phyloP scores from a whole-genome alignment of 2,113 vertebrate genomes.

The Sander vitreus region DNA sequence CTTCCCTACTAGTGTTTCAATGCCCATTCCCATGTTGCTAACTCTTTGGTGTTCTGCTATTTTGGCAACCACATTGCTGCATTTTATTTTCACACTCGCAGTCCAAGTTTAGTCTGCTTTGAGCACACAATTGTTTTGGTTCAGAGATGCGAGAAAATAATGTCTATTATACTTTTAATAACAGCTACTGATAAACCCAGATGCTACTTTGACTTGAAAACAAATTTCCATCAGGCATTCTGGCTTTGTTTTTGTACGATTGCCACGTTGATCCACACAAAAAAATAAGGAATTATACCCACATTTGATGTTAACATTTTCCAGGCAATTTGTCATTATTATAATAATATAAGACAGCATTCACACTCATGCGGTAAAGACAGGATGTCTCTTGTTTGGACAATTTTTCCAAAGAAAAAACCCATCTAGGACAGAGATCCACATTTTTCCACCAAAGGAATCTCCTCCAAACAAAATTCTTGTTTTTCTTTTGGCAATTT shows the following conservation, averaged over 20 bases:
- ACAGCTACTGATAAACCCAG: background rate
- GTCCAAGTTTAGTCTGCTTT: slow-evolving; percentile 26
- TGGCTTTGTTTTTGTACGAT: background rate
- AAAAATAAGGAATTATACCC: background rate
- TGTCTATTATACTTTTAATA: background rate
- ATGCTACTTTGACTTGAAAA: background rate
- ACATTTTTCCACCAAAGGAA: background rate
- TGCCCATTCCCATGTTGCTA: background rate
- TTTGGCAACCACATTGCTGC: slow-evolving; percentile 12
- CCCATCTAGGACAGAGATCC: background rate
- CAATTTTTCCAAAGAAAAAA: background rate
- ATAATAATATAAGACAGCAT: background rate
- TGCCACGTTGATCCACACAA: background rate
- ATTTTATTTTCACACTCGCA: slow-evolving; percentile 10
- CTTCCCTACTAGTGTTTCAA: background rate
- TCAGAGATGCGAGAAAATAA: slow-evolving; percentile 26
- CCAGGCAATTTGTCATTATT: background rate
- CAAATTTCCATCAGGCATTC: background rate
- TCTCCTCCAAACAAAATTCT: background rate
- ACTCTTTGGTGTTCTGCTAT: slow-evolving; percentile 6
- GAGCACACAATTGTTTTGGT: slow-evolving; percentile 21
- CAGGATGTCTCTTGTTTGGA: background rate
- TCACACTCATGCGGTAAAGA: background rate
- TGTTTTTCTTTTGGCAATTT: background rate
- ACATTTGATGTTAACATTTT: background rate